Conservation (phyloP, 2,888 invertebrate species). For the Vannuccia rotundouncinata region DNA sequence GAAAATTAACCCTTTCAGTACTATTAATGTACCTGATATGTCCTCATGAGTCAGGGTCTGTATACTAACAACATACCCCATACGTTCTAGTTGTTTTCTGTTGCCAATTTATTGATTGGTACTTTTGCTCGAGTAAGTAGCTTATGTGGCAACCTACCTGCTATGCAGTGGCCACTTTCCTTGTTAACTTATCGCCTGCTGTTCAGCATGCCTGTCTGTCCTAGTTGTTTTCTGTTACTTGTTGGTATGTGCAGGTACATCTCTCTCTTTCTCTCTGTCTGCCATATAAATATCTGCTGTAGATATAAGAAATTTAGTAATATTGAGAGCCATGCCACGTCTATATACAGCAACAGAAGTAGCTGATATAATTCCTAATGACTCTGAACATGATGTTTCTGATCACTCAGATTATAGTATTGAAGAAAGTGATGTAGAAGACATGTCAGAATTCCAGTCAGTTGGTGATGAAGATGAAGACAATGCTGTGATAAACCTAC, state of each 20-base stretch:
- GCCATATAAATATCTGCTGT: conserved; percentile 26
- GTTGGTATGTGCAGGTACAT: neutral
- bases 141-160: neutral
- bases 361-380: conserved; percentile 19
- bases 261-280: conserved; percentile 10
- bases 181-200: neutral
- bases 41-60: conserved; percentile 26
- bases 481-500: conserved; percentile 26
- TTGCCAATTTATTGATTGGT: conserved; percentile 23
- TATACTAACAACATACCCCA: conserved; percentile 12
- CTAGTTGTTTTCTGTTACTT: neutral
- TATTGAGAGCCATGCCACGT: conserved; percentile 24
- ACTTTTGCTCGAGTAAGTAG: conserved; percentile 26
- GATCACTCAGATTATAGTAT: conserved; percentile 14
- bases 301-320: conserved; percentile 21
- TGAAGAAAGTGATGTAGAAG: conserved; percentile 21
- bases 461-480: conserved; percentile 26
- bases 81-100: conserved; percentile 24
- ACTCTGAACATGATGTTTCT: conserved; percentile 15
- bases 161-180: neutral
- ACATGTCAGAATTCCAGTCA: conserved; percentile 21
- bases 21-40: conserved; percentile 13
- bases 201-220: neutral
- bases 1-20: conserved; percentile 2
- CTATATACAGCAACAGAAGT: conserved; percentile 16